A percentile compares a stretch with the other conserved stretches of the same genome.
These are phyloP conservation scores for Alcedo atthis DNA, from an alignment of 2,797 vertebrate species.

Conservation along the genomic window DNA sequence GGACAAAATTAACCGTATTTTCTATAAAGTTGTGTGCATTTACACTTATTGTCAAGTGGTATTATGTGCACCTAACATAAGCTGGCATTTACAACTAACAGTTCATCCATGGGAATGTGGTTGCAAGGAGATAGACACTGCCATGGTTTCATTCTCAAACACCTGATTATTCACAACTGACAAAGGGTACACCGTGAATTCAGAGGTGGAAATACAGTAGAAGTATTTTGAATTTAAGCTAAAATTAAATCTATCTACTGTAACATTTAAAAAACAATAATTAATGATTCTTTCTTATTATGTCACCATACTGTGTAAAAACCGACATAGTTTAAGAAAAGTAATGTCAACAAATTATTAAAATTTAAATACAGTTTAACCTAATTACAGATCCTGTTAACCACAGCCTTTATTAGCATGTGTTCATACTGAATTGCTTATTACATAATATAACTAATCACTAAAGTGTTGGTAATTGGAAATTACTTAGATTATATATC, in stretches of 20 bases:
- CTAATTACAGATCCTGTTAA: background rate
- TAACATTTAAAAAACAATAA: background rate
- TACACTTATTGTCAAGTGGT: background rate
- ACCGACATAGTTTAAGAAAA: background rate
- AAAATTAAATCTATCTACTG: background rate
- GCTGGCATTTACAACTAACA: background rate
- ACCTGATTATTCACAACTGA: background rate
- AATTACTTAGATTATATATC: background rate
- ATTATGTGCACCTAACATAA: background rate
- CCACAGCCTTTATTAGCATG: background rate
- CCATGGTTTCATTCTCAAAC: background rate
- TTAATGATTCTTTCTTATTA: background rate
- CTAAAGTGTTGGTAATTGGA: background rate
- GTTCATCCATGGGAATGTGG: background rate
- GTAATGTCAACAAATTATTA: background rate
- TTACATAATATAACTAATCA: constrained; percentile 6
- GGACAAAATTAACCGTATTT: background rate
- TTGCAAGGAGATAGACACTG: background rate
- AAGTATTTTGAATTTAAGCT: background rate
- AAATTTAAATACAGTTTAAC: background rate
- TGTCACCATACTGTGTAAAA: background rate
- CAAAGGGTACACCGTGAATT: background rate
- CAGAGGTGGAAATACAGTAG: background rate
- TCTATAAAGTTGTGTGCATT: background rate
- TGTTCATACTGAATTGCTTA: background rate